phyloP scores from a whole-genome alignment of 2,888 invertebrate species.

The Pinctada fucata region DNA sequence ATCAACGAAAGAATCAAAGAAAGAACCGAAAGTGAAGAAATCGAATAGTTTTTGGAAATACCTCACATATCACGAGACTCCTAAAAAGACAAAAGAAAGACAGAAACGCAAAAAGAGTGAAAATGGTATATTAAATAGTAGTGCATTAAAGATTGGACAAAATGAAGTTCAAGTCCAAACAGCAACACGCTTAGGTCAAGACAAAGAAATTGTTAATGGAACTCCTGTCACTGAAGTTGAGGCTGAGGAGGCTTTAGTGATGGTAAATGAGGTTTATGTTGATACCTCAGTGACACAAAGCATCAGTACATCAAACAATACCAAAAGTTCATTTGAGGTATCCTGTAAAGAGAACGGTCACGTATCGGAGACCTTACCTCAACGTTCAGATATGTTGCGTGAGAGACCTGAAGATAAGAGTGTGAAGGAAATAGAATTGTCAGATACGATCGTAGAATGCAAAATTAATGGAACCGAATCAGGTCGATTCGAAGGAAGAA shows the following conservation, averaged over 20 bases:
- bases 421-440: too few relatives aligned
- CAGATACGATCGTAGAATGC: not conserved
- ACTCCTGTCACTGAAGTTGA: not conserved
- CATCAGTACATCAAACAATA: too few relatives aligned
- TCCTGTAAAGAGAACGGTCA: not conserved
- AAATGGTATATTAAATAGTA: not conserved
- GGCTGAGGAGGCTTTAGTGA: not conserved
- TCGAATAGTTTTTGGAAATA: conserved; percentile 12
- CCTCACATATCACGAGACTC: conserved; percentile 5
- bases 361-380: not conserved
- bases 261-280: not conserved
- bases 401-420: too few relatives aligned
- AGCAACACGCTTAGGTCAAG: not conserved
- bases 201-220: not conserved
- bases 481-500: not conserved
- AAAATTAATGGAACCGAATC: not conserved
- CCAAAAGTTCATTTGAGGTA: not conserved
- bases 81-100: conserved; percentile 12
- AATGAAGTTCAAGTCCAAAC: not conserved
- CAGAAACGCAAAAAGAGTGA: not conserved
- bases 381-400: not conserved
- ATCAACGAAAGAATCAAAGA: not conserved
- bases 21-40: conserved; percentile 12
- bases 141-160: not conserved
- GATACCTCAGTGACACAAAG: not conserved